Conservation (phyloP, 2,113 vertebrate species). For the Collichthys lucidus region DNA sequence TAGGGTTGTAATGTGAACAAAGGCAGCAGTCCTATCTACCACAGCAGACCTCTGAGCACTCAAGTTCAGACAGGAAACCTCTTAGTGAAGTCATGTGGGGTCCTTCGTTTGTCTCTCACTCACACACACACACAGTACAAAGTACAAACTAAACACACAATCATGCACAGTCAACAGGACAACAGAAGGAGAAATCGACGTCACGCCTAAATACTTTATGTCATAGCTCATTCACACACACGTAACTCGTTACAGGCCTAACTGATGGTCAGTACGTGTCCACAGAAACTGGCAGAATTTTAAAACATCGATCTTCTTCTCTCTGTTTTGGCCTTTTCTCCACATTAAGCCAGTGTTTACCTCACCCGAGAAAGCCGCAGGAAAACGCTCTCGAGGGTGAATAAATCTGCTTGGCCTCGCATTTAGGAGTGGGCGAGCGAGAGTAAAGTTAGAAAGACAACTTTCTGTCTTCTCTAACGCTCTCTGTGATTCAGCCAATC, state of each 20-base stretch:
- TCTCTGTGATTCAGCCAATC: background rate
- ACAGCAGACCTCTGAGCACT: slow-evolving; percentile 64
- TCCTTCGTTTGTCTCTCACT: slow-evolving; percentile 29
- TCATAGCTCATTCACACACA: no score
- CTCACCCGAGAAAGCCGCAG: background rate
- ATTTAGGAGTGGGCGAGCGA: background rate
- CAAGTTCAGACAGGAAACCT: slow-evolving; percentile 61
- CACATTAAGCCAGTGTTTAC: background rate
- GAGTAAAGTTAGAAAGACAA: background rate
- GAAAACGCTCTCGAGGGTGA: background rate
- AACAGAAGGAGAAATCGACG: background rate
- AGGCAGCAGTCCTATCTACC: slow-evolving; percentile 72
- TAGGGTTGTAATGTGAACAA: slow-evolving; percentile 82
- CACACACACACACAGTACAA: background rate
- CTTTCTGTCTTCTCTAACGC: background rate
- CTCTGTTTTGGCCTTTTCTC: background rate
- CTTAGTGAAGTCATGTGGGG: slow-evolving; percentile 54
- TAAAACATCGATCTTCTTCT: no score
- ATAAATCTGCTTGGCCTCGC: background rate
- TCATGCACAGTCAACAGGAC: background rate
- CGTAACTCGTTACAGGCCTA: no score
- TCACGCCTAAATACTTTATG: background rate
- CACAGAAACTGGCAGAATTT: background rate
- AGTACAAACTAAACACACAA: slow-evolving; percentile 25
- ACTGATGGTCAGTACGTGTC: background rate